Evolutionary conservation across 2,888 invertebrate species (phyloP), one percentile per base, ranked within the genome.

Genomic region (Gymnosoma rotundatum): DNA sequence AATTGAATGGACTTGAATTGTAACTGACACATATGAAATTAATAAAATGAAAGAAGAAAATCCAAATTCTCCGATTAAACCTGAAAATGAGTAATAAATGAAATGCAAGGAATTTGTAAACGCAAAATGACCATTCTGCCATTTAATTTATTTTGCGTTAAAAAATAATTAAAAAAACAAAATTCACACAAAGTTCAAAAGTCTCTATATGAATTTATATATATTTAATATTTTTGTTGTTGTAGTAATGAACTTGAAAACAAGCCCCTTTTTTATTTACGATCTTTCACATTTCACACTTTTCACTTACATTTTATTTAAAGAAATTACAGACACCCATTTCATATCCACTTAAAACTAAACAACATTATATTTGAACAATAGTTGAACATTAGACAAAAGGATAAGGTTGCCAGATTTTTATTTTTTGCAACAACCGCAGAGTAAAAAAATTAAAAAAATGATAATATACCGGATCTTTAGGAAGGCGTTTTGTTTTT

Each of bases 221-320:
- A 20, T 66, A 14, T 32, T 66, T 0, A 50, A 20, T 12, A 2
- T 25, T 21, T 6, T 48, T 66, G 25, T 42, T 42, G 36, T 54
- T 58, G 42, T 70, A 78, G 69, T 74, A 67, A 63, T 80, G 80
- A 80, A 78, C 80, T 80, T 76, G 75, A 70, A 78, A 84, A 74
- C 83, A 69, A 74, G 83, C 83, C 83, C 80, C 76, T 52, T 74
- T 79, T 66, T 20, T 64, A 58, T 36, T 21, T 32, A 45, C 36
- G 36, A 70, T 63, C 63, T 21, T 20, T 32, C 6, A 32, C 42
- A 48, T 48, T 72, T 64, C 16, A 56, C 52, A 58, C 56, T 12
- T 72, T 21, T 42, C 16, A 54, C 12, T 18, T 16, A 67, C n/a
- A 56, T 42, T 60, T 38, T 60, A 38, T 58, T 20, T 45, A 66